phyloP scores from a whole-genome alignment of 2,888 invertebrate genomes.

The Neoaliturus tenellus region DNA sequence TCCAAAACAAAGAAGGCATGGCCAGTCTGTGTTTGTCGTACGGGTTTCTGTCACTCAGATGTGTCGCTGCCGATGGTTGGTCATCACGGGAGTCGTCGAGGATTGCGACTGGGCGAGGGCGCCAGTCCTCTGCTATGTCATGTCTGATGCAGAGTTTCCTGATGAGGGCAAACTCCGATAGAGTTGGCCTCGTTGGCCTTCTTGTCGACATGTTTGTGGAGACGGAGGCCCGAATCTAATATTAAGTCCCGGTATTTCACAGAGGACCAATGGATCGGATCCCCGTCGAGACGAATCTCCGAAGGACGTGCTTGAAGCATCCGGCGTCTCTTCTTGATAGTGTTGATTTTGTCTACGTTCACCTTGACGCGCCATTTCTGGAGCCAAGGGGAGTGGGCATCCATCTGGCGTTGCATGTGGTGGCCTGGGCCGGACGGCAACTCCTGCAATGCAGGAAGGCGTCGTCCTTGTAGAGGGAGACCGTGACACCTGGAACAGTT shows the following conservation, averaged over 20 bases:
- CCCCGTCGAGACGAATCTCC: not conserved
- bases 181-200: no score
- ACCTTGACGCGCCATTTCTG: not conserved
- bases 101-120: no score
- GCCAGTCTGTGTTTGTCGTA: no score
- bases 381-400: constrained; percentile 7
- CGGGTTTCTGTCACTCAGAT: no score
- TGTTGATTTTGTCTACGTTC: not conserved
- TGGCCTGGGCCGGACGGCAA: not conserved
- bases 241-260: not conserved
- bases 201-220: no score
- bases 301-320: not conserved
- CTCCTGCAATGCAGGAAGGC: not conserved
- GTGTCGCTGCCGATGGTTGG: no score
- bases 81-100: no score
- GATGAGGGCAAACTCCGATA: no score
- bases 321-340: not conserved
- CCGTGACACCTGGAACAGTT: not conserved
- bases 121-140: no score
- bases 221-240: not conserved
- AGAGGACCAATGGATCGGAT: not conserved
- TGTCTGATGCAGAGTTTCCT: no score
- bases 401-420: not conserved
- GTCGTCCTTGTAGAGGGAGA: not conserved
- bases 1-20: no score